Evolutionary conservation across 2,888 invertebrate species (phyloP), one percentile per base, ranked within the genome.

Genomic region (Crepidodera aurea): DNA sequence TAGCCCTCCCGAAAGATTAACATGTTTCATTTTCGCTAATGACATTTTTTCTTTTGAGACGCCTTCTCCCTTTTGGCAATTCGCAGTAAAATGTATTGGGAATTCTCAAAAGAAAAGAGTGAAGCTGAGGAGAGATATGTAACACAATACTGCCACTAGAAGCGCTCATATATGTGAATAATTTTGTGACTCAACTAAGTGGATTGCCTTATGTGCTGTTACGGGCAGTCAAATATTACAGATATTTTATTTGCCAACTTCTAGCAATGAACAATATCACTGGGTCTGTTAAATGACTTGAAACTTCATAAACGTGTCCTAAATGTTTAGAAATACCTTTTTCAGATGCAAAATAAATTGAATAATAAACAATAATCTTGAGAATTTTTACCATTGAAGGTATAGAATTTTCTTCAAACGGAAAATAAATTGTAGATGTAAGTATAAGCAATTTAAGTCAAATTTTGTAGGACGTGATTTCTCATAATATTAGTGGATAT

Each of bases 1-100:
- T 51, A 44, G 37, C 48, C 62, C 48, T 29, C 39, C 57, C 42
- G 13, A 53, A 65, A 62, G 59, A 62, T 55, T 62, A 65, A 65
- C 61, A 61, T 55, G 62, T 55, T 54, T 46, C 62, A 55, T 65
- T 65, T 51, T 56, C 57, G 50, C 59, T 62, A 62, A 62, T 59
- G 61, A 62, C 44, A 65, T 54, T 59, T 62, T 55, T 62, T 46
- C 59, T 65, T 65, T 56, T 59, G 29, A 55, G 37, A 51, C 59
- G 48, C 55, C 39, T 62, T 59, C 55, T 65, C 62, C 65, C 65
- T 59, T 65, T 62, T 53, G 53, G 51, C 62, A 62, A 62, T 65
- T 59, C 55, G 56, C 59, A 46, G 54, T 59, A 51, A 65, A 65
- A 62, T 62, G 58, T 65, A 62, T 65, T 48, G 59, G 51, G 54